Percentiles rank a stretch among this genome's conserved stretches.
Evolutionary conservation across 1,140 invertebrate species (phyloP).

Genomic region (Ditylenchus dipsaci): DNA sequence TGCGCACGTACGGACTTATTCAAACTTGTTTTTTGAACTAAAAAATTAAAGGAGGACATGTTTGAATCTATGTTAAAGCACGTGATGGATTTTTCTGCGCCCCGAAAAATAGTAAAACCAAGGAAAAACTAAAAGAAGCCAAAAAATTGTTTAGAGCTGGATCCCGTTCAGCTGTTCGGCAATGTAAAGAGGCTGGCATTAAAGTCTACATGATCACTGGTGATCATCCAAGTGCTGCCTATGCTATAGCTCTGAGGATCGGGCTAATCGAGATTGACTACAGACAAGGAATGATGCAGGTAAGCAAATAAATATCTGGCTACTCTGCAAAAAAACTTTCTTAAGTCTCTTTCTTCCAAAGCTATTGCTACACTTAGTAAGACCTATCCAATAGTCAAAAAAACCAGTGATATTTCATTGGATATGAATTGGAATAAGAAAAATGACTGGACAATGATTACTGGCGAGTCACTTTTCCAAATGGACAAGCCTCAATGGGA

Average conservation of each 20-base stretch:
- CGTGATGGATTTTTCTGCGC: no score
- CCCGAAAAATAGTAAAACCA: no score
- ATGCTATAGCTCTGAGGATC: conserved; percentile 41
- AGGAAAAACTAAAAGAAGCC: no score
- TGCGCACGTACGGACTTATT: no score
- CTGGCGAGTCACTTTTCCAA: conserved; percentile 29
- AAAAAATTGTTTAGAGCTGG: no score
- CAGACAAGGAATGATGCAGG: conserved; percentile 1
- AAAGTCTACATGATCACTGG: conserved; percentile 47
- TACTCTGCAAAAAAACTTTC: no score
- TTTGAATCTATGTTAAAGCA: no score
- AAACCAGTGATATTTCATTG: neutral
- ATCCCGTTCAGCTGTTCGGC: conserved; percentile 28
- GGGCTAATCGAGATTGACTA: conserved; percentile 25
- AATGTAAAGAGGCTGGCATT: conserved; percentile 41
- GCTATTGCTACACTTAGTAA: neutral
- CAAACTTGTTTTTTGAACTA: no score
- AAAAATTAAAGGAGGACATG: no score
- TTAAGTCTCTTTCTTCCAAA: neutral
- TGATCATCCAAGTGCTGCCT: conserved; percentile 44
- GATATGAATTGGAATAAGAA: neutral
- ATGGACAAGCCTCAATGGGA: conserved; percentile 47
- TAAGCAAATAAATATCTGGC: neutral
- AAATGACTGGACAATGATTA: neutral
- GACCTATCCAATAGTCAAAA: neutral